Evolutionary conservation across 2,888 invertebrate genomes (phyloP).

Genomic region (Noctuana brunneofusca): DNA sequence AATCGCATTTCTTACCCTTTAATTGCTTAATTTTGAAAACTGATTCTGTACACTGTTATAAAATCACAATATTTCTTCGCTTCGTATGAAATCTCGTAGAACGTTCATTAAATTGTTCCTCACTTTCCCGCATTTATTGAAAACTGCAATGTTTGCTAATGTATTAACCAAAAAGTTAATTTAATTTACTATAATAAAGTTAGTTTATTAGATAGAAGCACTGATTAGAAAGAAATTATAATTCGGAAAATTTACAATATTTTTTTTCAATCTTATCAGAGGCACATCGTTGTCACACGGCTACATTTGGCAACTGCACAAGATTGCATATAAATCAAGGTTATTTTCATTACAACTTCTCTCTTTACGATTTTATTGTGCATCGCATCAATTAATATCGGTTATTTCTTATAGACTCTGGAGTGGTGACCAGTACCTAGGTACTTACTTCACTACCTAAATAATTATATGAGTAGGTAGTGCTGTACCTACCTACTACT

Average conservation of each 20-base stretch:
- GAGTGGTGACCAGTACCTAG: not conserved
- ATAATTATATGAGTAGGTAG: too few species aligned
- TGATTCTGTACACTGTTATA: conserved; percentile 34
- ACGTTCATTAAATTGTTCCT: not conserved
- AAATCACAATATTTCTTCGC: not conserved
- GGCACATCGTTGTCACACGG: conserved; percentile 44
- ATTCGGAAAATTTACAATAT: conserved; percentile 20
- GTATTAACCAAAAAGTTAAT: not conserved
- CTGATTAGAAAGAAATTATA: conserved; percentile 19
- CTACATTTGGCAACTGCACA: conserved; percentile 59
- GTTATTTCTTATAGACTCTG: conserved; percentile 16
- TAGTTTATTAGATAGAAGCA: not conserved
- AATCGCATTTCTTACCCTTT: conserved; percentile 56
- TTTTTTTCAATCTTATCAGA: conserved; percentile 38
- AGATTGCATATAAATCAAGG: conserved; percentile 58
- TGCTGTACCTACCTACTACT: too few species aligned
- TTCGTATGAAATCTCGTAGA: not conserved
- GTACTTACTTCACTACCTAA: not conserved
- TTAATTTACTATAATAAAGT: too few species aligned
- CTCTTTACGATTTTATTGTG: conserved; percentile 30
- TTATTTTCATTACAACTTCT: conserved; percentile 59
- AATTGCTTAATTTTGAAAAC: conserved; percentile 66
- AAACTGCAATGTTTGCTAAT: not conserved
- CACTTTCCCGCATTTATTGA: not conserved
- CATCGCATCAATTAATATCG: conserved; percentile 23